phyloP scores from a whole-genome alignment of 2,888 invertebrate genomes.

The Volucella inanis region DNA sequence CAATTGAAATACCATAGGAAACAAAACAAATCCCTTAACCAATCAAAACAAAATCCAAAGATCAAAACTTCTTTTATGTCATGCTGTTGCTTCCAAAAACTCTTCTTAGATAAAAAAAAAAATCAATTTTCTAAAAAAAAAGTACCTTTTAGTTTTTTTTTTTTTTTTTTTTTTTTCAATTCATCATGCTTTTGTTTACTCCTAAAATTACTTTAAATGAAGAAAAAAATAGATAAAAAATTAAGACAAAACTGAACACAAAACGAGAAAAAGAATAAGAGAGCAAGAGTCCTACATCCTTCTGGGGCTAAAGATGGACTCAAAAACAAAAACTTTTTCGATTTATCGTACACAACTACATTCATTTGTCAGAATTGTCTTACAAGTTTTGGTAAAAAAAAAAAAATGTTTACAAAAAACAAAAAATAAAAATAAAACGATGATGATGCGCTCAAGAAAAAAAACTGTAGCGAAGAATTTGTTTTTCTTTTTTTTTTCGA shows the following conservation, averaged over 20 bases:
- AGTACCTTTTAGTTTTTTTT: background rate
- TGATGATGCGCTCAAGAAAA: slow-evolving; percentile 61
- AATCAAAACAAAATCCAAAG: slow-evolving; percentile 34
- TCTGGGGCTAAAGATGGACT: slow-evolving; percentile 6
- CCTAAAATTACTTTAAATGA: slow-evolving; percentile 37
- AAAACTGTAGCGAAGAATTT: slow-evolving; percentile 56
- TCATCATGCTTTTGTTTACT: slow-evolving; percentile 58
- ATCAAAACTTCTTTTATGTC: slow-evolving; percentile 29
- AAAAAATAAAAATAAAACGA: slow-evolving; percentile 23
- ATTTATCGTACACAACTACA: slow-evolving; percentile 64
- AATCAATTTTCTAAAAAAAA: slow-evolving; percentile 21
- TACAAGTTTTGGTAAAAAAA: slow-evolving; percentile 32
- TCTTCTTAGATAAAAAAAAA: background rate
- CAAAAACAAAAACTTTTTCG: slow-evolving; percentile 46
- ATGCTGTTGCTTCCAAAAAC: slow-evolving; percentile 51
- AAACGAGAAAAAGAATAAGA: background rate
- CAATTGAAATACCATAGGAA: slow-evolving; percentile 39
- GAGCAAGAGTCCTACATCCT: slow-evolving; percentile 15
- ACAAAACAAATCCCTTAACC: slow-evolving; percentile 57
- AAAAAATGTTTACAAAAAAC: slow-evolving; percentile 23
- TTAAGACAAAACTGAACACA: slow-evolving; percentile 13
- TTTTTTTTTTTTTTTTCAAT: slow-evolving; percentile 19
- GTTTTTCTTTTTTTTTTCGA: slow-evolving; percentile 1
- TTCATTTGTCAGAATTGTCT: slow-evolving; percentile 59
- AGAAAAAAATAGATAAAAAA: slow-evolving; percentile 29